Evolutionary conservation across 2,888 invertebrate genomes (phyloP), one percentile per base, ranked within the genome.

Genomic region (Cephonodes hylas): DNA sequence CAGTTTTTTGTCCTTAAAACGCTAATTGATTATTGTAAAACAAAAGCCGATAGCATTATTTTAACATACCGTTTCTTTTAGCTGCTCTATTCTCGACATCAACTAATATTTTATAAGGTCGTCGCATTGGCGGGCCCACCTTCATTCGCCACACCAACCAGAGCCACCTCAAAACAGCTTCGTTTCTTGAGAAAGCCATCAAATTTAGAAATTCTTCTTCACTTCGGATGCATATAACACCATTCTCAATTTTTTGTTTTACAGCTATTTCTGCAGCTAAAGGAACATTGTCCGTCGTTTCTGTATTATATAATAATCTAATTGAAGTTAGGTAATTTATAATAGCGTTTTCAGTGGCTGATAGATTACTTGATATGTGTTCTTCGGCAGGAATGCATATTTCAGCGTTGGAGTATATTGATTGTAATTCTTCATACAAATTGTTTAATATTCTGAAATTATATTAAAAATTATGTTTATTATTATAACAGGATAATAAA

Each of bases 61-160:
- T 27, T 15, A 18, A 57, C 77, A 81, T 86, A 95, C 96, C 96
- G 77, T 94, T 95, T 66, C 93, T 91, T 67, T 77, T 83, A 2
- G 96, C 95, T 2, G 94, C 96, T 25, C 73, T 68, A 82, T 96
- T 96, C 79, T 95, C 93, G 18, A 95, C 75, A 22, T 79, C 68
- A 2, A 95, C 93, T 62, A 95, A 85, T 58, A 83, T 76, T 3
- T 81, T 80, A 78, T 94, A 96, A 1, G 93, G 81, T 15, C 86
- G 73, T 63, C 88, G 93, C 80, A 95, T 93, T 2, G 85, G 80
- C 0, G 88, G 88, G 0, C 95, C 95, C 6, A 95, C 93, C 13
- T 88, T 93, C 66, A 95, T 89, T 66, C 96, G 89, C 96, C 96
- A 96, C 4, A 87, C 85, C 15, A 89, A 77, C 96, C 96, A 96